phyloP scores from a whole-genome alignment of 2,888 invertebrate genomes.

The Tuta absoluta region DNA sequence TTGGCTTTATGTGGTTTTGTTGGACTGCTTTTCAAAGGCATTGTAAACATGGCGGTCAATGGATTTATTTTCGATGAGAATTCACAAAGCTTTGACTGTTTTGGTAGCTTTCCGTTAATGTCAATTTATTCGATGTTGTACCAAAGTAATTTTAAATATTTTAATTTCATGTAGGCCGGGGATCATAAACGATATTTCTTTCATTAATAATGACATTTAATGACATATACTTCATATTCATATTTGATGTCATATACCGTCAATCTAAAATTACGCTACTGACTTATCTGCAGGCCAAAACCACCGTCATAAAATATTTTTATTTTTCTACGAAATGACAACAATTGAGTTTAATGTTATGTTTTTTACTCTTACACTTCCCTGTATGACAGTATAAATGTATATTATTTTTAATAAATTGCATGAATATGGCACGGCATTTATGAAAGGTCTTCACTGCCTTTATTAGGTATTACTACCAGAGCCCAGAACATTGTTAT shows the following conservation, averaged over 20 bases:
- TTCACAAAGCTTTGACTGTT: conserved; percentile 59
- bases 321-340: too few species aligned
- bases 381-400: too few species aligned
- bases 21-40: conserved; percentile 43
- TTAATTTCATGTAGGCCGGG: not conserved
- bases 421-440: conserved; percentile 8
- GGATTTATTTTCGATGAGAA: conserved; percentile 56
- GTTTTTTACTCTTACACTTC: too few species aligned
- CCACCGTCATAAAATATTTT: too few species aligned
- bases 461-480: conserved; percentile 41
- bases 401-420: too few species aligned
- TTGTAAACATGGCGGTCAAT: conserved; percentile 53
- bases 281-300: too few species aligned
- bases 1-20: not conserved
- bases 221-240: too few species aligned
- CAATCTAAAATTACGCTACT: too few species aligned
- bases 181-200: too few species aligned
- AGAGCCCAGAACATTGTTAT: conserved; percentile 46
- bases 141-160: not conserved
- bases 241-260: too few species aligned
- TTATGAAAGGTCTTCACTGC: conserved; percentile 30
- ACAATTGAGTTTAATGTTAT: too few species aligned
- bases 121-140: conserved; percentile 34
- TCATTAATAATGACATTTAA: too few species aligned
- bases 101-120: conserved; percentile 39